Evolutionary conservation across 2,113 vertebrate species (phyloP), one percentile per base, ranked within the genome.

Genomic region (Acrocephalus kingi): DNA sequence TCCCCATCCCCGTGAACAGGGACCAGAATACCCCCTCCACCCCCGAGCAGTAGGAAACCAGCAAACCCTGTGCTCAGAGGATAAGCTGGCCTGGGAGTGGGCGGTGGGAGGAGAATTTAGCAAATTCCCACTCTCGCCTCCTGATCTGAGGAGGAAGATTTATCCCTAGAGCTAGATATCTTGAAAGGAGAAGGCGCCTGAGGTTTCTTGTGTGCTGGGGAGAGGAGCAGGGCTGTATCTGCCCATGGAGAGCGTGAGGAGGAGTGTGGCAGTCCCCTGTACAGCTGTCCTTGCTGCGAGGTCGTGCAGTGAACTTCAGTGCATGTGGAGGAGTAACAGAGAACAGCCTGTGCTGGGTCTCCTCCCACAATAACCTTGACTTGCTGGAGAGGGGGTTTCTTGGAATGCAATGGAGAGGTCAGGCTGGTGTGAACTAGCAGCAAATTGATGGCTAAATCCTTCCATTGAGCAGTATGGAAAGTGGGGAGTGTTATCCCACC

Each of bases 41-140:
- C 16, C 17, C 12, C 8, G 2, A 45, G 91, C 69, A 59, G 84
- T 37, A 84, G 59, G 71, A 63, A 84, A 55, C 28, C n/a, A 24
- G 75, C 55, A 90, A 82, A 84, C 64, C 49, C 41, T 18, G 2
- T 18, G 67, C 59, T 94, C 19, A 11, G 27, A 66, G 68, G 75
- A 79, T 79, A 92, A 91, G 35, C 64, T 89, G 75, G 62, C 46
- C 46, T 54, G 68, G 72, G 83, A 85, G 82, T 59, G 30, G 71
- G 82, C 0, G 7, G 72, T 72, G 62, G 51, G 79, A 71, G 72
- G 72, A 76, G 72, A 76, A 84, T 58, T 37, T 8, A 22, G 71
- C 51, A 69, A 91, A 88, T 88, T 90, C 85, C 72, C 21, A 28
- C 27, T 82, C 61, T 68, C 1, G 1, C 61, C 87, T 90, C 67